Evolutionary conservation across 2,113 vertebrate genomes (phyloP), one percentile per base, ranked within the genome.

Genomic region (Dolichotis patagonum): DNA sequence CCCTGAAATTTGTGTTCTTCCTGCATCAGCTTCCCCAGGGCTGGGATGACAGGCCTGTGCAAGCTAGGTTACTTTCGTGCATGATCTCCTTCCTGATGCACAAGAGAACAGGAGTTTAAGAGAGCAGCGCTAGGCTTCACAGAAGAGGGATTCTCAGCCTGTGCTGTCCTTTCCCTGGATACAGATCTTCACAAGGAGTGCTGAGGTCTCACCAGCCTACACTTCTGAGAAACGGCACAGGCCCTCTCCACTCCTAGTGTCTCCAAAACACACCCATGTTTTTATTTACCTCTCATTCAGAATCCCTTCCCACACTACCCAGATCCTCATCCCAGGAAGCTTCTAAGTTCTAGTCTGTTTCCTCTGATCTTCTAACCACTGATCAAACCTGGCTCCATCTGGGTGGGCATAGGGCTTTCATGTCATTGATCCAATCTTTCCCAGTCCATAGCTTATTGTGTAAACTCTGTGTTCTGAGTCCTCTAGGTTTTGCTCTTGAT

Each of bases 401-500:
- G 19, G 85, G 30, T 71, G 88, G 41, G 7, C 43, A 81, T 2
- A 14, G 24, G 7, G n/a, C 62, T 78, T 95, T 95, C 56, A 92
- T 82, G 71, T 22, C 85, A 71, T 69, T 90, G 81, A 60, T n/a
- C n/a, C 5, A 38, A 28, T 38, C 30, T 46, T 92, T 46, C 81
- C 54, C 56, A 17, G 87, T 84, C 80, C 67, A 28, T 28, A 24
- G 56, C 41, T 90, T 95, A 95, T 87, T 92, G 46, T 92, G 35
- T 43, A 71, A 86, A 30, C 43, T 49, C 65, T 52, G 30, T 54
- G 56, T 38, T 90, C 85, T 54, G 43, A 16, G n/a, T 95, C 88
- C 49, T 96, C n/a, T 38, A 84, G 41, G 84, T 80, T 91, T 89
- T 91, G 30, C 69, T 94, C 90, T 90, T 93, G 77, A 82, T 92